These are phyloP conservation scores for Xestobium rufovillosum DNA, from an alignment of 2,888 invertebrate species.

Conservation along the genomic window DNA sequence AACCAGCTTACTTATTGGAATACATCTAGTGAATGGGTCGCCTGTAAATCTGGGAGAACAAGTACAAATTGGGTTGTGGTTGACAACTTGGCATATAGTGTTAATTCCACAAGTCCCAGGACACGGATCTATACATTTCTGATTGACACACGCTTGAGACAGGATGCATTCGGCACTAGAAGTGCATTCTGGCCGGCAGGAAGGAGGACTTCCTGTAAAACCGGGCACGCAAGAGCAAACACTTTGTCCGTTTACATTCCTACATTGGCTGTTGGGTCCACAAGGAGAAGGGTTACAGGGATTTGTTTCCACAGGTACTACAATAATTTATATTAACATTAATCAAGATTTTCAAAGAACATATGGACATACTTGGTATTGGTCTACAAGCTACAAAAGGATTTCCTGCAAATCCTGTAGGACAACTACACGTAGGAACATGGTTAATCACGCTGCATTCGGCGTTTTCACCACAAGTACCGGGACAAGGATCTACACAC, in stretches of 20 bases:
- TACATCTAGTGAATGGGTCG: slow-evolving; percentile 68
- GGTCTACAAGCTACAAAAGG: slow-evolving; percentile 47
- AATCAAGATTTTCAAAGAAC: background rate
- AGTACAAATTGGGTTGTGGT: slow-evolving; percentile 66
- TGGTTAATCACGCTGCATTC: slow-evolving; percentile 44
- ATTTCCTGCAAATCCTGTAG: slow-evolving; percentile 31
- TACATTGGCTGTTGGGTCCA: slow-evolving; percentile 69
- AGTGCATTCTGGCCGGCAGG: slow-evolving; percentile 59
- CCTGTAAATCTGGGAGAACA: slow-evolving; percentile 62
- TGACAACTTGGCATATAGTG: slow-evolving; percentile 60
- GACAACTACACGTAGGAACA: slow-evolving; percentile 38
- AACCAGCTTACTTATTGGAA: slow-evolving; percentile 26
- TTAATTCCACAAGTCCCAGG: slow-evolving; percentile 60
- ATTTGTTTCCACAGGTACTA: slow-evolving; percentile 40
- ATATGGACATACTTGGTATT: slow-evolving; percentile 36
- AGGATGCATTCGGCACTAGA: slow-evolving; percentile 58
- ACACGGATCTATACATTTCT: slow-evolving; percentile 64
- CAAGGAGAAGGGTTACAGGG: slow-evolving; percentile 71
- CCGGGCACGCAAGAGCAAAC: slow-evolving; percentile 40
- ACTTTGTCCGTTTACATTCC: slow-evolving; percentile 38
- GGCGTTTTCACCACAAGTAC: slow-evolving; percentile 47
- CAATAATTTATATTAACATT: background rate
- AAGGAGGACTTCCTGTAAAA: slow-evolving; percentile 38
- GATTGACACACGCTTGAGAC: slow-evolving; percentile 57
- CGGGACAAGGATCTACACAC: slow-evolving; percentile 46